These are phyloP conservation scores for Lepidostoma basale DNA, from an alignment of 1,140 invertebrate species.

Conservation along the genomic window DNA sequence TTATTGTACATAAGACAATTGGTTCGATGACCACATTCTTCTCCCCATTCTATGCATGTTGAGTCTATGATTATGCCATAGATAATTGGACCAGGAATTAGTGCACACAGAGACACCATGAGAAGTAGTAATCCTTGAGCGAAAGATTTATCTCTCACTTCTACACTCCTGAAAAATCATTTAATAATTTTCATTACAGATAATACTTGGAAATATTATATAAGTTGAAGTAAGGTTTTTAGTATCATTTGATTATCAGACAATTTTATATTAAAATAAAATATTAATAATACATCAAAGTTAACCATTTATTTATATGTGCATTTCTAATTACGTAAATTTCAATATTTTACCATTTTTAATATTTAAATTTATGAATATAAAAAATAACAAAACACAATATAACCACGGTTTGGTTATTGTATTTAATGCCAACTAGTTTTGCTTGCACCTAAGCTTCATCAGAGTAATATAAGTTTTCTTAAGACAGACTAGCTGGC, in stretches of 20 bases:
- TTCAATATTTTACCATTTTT: too few species aligned
- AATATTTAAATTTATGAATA: too few species aligned
- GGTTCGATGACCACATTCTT: conserved; percentile 64
- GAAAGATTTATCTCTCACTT: conserved; percentile 67
- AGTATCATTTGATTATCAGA: not conserved
- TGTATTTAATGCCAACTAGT: too few species aligned
- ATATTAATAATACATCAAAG: too few species aligned
- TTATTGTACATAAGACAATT: conserved; percentile 71
- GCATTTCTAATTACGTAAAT: too few species aligned
- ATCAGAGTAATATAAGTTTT: too few species aligned
- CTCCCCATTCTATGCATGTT: conserved; percentile 69
- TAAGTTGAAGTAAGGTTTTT: not conserved
- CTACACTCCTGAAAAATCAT: conserved; percentile 61
- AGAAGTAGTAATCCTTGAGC: conserved; percentile 68
- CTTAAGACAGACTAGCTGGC: too few species aligned
- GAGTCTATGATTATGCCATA: conserved; percentile 70
- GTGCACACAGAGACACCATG: conserved; percentile 68
- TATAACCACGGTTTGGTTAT: too few species aligned
- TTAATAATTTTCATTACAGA: conserved; percentile 2
- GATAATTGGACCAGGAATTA: conserved; percentile 71
- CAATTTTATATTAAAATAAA: conserved; percentile 18
- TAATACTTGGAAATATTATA: not conserved
- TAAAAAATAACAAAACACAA: too few species aligned
- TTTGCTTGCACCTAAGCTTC: too few species aligned
- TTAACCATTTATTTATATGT: too few species aligned